Conservation (phyloP, 2,113 vertebrate genomes). For the Sceloporus undulatus region DNA sequence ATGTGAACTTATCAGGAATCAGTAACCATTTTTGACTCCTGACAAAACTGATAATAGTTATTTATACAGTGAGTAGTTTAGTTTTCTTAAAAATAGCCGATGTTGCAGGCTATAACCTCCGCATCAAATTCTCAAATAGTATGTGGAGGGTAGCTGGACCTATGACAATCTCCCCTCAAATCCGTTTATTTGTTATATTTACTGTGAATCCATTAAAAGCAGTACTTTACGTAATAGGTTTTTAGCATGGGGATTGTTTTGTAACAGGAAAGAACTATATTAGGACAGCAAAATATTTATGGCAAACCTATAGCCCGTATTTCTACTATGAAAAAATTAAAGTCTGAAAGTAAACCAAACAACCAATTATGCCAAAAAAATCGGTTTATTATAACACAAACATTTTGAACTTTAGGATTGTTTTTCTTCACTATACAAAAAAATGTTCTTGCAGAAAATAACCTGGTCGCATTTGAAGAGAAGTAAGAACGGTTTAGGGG, state of each 20-base stretch:
- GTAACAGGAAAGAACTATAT: slow-evolving; percentile 10
- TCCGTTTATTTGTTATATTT: not conserved
- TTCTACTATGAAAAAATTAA: slow-evolving; percentile 7
- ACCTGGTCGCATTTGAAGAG: slow-evolving; percentile 28
- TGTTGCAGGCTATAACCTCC: not conserved
- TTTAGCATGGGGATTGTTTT: slow-evolving; percentile 32
- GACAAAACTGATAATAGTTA: slow-evolving; percentile 3
- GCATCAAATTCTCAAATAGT: not conserved
- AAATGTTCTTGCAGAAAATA: slow-evolving; percentile 1
- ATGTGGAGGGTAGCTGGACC: not conserved
- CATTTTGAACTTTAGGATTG: slow-evolving; percentile 5
- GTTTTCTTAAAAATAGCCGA: not conserved
- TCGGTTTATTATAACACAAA: slow-evolving; percentile 41
- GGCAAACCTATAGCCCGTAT: slow-evolving; percentile 14
- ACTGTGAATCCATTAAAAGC: not conserved
- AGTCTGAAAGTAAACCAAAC: slow-evolving; percentile 46
- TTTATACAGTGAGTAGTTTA: too few relatives aligned
- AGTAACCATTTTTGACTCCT: not conserved
- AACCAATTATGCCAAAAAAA: slow-evolving; percentile 37
- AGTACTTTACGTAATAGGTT: not conserved
- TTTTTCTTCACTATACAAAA: slow-evolving; percentile 17
- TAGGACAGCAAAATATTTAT: slow-evolving; percentile 4
- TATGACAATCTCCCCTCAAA: not conserved
- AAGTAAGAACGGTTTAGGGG: slow-evolving; percentile 57
- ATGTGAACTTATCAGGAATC: slow-evolving; percentile 4